Conservation (phyloP, 2,888 invertebrate genomes). For the Plutella xylostella region DNA sequence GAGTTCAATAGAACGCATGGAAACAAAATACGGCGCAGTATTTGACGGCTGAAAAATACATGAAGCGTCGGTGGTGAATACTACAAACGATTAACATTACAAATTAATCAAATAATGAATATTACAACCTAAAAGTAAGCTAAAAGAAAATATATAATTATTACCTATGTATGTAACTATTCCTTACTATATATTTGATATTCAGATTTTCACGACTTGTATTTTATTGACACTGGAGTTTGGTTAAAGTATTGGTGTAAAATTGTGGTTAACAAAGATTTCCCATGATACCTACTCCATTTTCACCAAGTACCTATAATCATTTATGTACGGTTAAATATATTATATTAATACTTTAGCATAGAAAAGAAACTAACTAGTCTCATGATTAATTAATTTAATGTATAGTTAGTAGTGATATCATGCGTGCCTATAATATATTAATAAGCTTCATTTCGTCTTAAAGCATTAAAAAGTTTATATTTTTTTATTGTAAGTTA, state of each 20-base stretch:
- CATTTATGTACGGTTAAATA: not conserved
- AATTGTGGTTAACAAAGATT: slow-evolving; percentile 29
- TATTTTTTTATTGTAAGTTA: slow-evolving; percentile 1
- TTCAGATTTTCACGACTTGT: not conserved
- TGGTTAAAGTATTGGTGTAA: slow-evolving; percentile 15
- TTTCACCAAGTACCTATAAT: slow-evolving; percentile 54
- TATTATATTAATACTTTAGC: slow-evolving; percentile 46
- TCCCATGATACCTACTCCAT: slow-evolving; percentile 50
- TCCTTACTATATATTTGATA: no score
- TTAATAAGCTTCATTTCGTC: slow-evolving; percentile 6
- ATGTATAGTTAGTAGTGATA: slow-evolving; percentile 52
- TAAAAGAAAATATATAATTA: no score
- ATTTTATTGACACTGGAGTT: slow-evolving; percentile 19
- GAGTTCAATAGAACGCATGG: not conserved
- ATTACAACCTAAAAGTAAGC: no score
- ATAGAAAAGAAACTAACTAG: slow-evolving; percentile 61
- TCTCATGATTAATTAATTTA: slow-evolving; percentile 56
- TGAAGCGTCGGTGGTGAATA: no score
- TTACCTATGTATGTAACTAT: no score
- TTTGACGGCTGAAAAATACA: no score
- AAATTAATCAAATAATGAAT: no score
- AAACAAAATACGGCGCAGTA: not conserved
- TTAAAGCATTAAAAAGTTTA: slow-evolving; percentile 6
- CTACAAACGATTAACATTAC: no score
- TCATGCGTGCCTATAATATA: slow-evolving; percentile 49